A percentile compares a stretch with the other conserved stretches of the same genome.
Conservation (phyloP, 2,113 vertebrate genomes). For the Macroglossus sobrinus region DNA sequence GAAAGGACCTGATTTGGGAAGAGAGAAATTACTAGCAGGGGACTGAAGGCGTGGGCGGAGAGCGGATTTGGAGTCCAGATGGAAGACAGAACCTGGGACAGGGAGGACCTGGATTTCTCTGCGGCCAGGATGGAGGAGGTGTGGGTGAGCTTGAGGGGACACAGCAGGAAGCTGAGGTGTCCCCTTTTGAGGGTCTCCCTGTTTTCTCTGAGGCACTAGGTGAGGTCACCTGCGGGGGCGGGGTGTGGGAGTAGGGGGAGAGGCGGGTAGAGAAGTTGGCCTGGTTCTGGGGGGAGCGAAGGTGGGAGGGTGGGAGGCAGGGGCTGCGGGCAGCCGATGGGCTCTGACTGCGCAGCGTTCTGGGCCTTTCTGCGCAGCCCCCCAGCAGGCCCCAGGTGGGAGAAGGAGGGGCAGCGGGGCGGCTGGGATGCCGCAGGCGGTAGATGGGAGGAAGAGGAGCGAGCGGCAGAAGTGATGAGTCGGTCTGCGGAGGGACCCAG, state of each 20-base stretch:
- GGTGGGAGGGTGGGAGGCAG: background rate
- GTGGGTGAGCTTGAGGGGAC: background rate
- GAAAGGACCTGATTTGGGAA: background rate
- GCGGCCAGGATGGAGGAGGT: background rate
- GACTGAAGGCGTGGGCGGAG: background rate
- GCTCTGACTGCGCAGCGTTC: background rate
- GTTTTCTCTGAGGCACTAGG: background rate
- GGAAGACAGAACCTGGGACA: background rate
- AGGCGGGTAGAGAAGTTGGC: accelerated
- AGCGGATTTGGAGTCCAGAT: background rate
- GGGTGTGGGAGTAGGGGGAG: accelerated
- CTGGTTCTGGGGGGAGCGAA: background rate
- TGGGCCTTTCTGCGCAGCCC: background rate
- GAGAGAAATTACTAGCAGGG: background rate
- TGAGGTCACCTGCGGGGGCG: background rate
- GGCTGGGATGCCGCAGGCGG: no score
- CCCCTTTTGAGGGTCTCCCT: background rate
- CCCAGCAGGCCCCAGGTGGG: no score
- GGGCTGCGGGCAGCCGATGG: background rate
- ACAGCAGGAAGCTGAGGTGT: background rate
- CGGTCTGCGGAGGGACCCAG: background rate
- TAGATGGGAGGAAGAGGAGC: background rate
- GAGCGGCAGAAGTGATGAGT: background rate
- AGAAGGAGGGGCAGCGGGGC: background rate
- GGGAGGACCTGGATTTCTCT: background rate